phyloP scores from a whole-genome alignment of 2,797 vertebrate genomes.

The Enteromius mattozi region DNA sequence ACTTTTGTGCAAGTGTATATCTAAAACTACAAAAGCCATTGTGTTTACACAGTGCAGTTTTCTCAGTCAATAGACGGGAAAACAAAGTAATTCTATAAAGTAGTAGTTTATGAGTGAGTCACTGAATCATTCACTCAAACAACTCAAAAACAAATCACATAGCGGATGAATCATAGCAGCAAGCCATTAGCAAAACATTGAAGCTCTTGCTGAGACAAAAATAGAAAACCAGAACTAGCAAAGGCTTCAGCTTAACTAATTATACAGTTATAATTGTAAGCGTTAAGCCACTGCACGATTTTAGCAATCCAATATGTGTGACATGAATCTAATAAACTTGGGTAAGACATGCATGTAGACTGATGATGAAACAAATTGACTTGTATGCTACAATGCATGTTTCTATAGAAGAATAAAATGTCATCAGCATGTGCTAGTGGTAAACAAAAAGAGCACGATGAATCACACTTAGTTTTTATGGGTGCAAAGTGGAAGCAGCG shows the following conservation, averaged over 20 bases:
- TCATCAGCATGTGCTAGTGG: background rate
- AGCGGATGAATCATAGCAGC: background rate
- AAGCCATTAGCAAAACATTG: background rate
- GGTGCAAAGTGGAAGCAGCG: background rate
- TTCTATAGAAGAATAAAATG: background rate
- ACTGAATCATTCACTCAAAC: background rate
- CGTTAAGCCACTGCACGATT: background rate
- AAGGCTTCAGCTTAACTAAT: background rate
- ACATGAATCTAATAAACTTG: background rate
- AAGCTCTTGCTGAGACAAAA: background rate
- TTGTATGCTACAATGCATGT: background rate
- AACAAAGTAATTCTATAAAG: background rate
- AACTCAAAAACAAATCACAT: background rate
- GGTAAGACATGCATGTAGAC: background rate
- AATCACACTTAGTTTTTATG: background rate
- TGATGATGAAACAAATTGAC: background rate
- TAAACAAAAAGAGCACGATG: background rate
- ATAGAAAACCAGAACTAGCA: background rate
- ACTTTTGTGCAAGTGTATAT: background rate
- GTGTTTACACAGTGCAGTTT: background rate
- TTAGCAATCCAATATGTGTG: background rate
- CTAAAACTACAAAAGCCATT: background rate
- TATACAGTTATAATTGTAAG: background rate
- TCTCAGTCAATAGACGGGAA: background rate
- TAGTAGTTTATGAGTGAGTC: background rate